Evolutionary conservation across 2,888 invertebrate genomes (phyloP), one percentile per base, ranked within the genome.

Genomic region (Anthrax anthrax): DNA sequence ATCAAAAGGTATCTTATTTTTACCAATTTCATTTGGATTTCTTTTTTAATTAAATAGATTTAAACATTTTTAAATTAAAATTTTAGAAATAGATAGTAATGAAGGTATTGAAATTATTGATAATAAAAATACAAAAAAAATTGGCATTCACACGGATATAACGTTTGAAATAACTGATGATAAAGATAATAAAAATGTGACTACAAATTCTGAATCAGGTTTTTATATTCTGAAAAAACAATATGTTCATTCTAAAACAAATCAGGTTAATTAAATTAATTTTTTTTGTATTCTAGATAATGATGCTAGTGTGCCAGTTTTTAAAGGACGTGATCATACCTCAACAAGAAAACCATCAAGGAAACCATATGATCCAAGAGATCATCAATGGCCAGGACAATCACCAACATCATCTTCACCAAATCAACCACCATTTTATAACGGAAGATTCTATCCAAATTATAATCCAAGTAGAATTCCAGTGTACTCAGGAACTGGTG

Each of bases 101-200:
- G 67, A 66, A 54, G 67, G 67, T 54, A 65, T 65, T 8, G 66
- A 66, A 59, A 62, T 66, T 48, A 60, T 64, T 37, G 67, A 66
- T 44, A 56, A 56, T 50, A 61, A 62, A 42, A 67, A 64, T 46
- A 63, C 61, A 47, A 65, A 61, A 56, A 68, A 66, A 54, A 63
- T 69, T 50, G 68, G 68, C 44, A 67, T 69, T 50, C 65, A 66
- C 49, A 69, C 68, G 12, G 68, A 69, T 52, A 67, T 69, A 47
- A 69, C 69, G 49, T 69, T 69, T 49, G 68, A 69, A 51, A 63
- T 69, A 47, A 62, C 63, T 18, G 62, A 64, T 18, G 64, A 62
- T 18, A 47, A 51, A 39, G 52, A 51, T 18, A 61, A 60, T 19
- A 56, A 51, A 4, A 68, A 67, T 54, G 59, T 59, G 43, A 64